A percentile compares a stretch with the other conserved stretches of the same genome.
These are phyloP conservation scores for Pectinophora gossypiella DNA, from an alignment of 1,140 invertebrate species.

Conservation along the genomic window DNA sequence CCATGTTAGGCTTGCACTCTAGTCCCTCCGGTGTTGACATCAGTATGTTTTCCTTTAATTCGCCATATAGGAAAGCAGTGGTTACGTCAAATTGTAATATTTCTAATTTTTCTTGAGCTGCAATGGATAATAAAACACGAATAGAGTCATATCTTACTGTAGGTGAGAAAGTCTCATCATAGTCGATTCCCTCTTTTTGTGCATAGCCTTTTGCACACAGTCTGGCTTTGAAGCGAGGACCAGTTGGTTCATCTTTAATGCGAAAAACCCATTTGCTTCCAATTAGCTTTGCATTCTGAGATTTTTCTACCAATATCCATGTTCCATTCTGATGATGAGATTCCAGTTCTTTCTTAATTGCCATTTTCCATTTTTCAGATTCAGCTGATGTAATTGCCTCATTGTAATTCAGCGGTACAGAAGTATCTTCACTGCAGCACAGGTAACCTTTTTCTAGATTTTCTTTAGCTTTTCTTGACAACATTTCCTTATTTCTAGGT, in stretches of 20 bases:
- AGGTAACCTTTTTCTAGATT: conserved; percentile 31
- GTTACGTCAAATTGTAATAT: too few relatives aligned
- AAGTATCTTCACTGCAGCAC: conserved; percentile 11
- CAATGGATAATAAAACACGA: too few relatives aligned
- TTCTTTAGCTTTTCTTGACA: not conserved
- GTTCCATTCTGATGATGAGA: conserved; percentile 31
- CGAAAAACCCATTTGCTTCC: conserved; percentile 50
- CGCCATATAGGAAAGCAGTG: too few relatives aligned
- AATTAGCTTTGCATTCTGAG: conserved; percentile 28
- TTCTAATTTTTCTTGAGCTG: too few relatives aligned
- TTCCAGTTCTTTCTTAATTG: conserved; percentile 36
- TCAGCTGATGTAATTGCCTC: conserved; percentile 19
- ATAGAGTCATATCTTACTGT: too few relatives aligned
- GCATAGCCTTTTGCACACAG: conserved; percentile 30
- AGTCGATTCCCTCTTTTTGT: conserved; percentile 33
- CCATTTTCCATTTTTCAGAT: conserved; percentile 21
- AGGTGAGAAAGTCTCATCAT: too few relatives aligned
- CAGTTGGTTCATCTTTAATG: conserved; percentile 32
- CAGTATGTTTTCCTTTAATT: too few relatives aligned
- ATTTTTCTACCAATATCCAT: conserved; percentile 35
- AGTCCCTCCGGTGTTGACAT: too few relatives aligned
- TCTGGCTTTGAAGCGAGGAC: conserved; percentile 22
- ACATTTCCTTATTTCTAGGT: conserved; percentile 11
- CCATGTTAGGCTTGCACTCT: too few relatives aligned
- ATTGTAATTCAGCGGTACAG: conserved; percentile 18